These are phyloP conservation scores for Indri indri DNA, from an alignment of 2,113 vertebrate genomes.

Conservation along the genomic window DNA sequence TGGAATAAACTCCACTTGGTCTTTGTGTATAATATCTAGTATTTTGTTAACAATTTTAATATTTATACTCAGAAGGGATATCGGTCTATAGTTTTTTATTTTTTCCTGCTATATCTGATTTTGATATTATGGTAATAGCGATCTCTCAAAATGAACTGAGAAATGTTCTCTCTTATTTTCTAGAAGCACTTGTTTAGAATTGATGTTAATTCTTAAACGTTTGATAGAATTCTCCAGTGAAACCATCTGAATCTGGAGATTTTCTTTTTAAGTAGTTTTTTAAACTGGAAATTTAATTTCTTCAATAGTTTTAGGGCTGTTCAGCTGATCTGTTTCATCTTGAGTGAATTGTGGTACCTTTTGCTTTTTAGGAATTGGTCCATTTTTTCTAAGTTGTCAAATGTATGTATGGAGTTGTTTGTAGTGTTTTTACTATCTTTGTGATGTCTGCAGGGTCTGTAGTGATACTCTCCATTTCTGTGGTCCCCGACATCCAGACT, in stretches of 20 bases:
- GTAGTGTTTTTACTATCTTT: not conserved
- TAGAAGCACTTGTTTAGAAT: not conserved
- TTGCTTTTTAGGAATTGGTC: not conserved
- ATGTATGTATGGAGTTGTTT: not conserved
- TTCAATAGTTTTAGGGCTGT: not conserved
- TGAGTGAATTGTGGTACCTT: not conserved
- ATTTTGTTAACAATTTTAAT: conserved; percentile 21
- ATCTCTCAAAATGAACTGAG: not conserved
- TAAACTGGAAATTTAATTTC: not conserved
- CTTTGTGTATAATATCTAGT: not conserved
- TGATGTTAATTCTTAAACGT: conserved; percentile 26
- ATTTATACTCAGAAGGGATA: not conserved
- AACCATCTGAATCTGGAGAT: not conserved
- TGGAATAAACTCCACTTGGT: not conserved
- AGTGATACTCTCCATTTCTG: not conserved
- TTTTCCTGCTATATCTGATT: not conserved
- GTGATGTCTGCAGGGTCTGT: not conserved
- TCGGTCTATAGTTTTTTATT: not conserved
- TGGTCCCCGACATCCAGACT: too few relatives aligned
- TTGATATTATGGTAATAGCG: not conserved
- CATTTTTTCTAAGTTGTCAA: not conserved
- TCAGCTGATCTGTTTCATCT: not conserved
- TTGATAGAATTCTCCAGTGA: not conserved
- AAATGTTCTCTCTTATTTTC: not conserved
- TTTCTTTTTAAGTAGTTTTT: not conserved